These are phyloP conservation scores for Chascanopsetta lugubris DNA, from an alignment of 2,113 vertebrate genomes.

Conservation along the genomic window DNA sequence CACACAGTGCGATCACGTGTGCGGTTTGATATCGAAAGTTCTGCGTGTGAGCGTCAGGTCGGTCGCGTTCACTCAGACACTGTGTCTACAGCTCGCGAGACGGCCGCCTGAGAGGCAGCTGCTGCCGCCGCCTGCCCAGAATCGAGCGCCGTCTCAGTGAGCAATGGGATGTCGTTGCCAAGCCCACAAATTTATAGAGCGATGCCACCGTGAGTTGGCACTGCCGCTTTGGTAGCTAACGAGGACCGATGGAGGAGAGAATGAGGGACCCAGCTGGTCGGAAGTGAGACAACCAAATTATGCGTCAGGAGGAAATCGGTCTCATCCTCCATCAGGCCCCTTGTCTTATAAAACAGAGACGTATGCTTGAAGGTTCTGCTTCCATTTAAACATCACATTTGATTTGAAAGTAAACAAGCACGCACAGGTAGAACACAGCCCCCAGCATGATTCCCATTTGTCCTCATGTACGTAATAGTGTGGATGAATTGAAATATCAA, in stretches of 20 bases:
- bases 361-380: neutral
- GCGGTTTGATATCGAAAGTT: neutral
- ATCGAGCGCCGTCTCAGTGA: constrained; percentile 18
- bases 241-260: constrained; percentile 51
- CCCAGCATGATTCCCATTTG: neutral
- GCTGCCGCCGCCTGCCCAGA: constrained; percentile 17
- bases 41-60: neutral
- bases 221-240: constrained; percentile 38
- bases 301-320: constrained; percentile 4
- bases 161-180: constrained; percentile 44
- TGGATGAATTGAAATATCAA: too few relatives aligned
- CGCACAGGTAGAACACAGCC: neutral
- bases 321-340: neutral
- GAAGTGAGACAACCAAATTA: constrained; percentile 28
- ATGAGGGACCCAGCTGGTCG: constrained; percentile 46
- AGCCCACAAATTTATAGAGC: constrained; percentile 38
- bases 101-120: constrained; percentile 23
- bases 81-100: constrained; percentile 26
- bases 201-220: constrained; percentile 36
- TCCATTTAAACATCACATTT: neutral
- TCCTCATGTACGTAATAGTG: neutral
- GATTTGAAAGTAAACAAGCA: neutral
- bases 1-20: neutral
- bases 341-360: neutral
- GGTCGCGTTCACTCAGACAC: constrained; percentile 13